Evolutionary conservation across 2,113 vertebrate genomes (phyloP), one percentile per base, ranked within the genome.

Genomic region (Pipa parva): DNA sequence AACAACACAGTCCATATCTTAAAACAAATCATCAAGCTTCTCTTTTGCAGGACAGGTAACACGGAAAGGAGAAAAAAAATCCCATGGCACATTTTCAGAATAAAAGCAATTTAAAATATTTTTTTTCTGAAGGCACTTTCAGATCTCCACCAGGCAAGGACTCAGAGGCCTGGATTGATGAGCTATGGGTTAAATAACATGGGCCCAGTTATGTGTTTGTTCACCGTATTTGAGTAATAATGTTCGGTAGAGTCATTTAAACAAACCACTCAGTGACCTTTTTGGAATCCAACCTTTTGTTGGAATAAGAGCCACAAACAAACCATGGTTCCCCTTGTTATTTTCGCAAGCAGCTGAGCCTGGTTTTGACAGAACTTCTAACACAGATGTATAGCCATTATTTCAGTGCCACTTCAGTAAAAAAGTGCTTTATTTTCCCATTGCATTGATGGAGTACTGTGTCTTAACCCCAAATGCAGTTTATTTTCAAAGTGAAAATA

Each of bases 371-470:
- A 69, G 65, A 69, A 52, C 57, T 50, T 69, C 65, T 69, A 69
- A 69, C 49, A 29, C 65, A 69, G 65, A 69, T 69, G 48, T 42
- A 69, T 69, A 42, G 65, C 65, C 57, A 69, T 69, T 60, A 69
- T 69, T 69, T 37, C 65, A 69, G 46, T 60, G 65, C 57, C 65
- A 69, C 65, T 69, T 69, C 65, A 60, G 48, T 60, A 69, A 69
- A 51, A 57, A 60, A 60, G 57, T 69, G 58, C 65, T 69, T 52
- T 21, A 45, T 69, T 69, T 69, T 69, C 57, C 48, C 57, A 69
- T 60, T 36, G 59, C 26, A 45, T 28, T 69, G 56, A 60, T 69
- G 65, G 57, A 69, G 65, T 60, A 36, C 48, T 21, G 46, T 69
- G 57, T 36, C 65, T 52, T 60, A 69, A 69, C 56, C 65, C 59